A percentile compares a stretch with the other conserved stretches of the same genome.
Conservation (phyloP, 1,140 invertebrate genomes). For the Bicyclus anynana region DNA sequence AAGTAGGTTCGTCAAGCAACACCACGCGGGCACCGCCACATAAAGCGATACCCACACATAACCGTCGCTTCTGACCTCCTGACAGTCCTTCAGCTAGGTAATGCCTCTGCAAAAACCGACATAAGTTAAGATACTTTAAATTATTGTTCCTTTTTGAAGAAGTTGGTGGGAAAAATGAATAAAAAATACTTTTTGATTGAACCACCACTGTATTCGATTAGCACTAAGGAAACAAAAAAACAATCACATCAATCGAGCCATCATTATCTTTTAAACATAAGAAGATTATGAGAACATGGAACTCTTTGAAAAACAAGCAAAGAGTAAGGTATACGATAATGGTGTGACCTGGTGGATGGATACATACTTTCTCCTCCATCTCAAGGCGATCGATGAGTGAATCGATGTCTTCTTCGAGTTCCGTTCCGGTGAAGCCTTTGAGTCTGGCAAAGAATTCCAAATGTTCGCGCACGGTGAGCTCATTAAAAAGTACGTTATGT, state of each 20-base stretch:
- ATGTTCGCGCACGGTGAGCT: conserved; percentile 93
- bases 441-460: conserved; percentile 90
- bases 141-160: too few species aligned
- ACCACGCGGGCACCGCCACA: conserved; percentile 78
- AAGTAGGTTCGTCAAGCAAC: conserved; percentile 96
- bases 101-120: conserved; percentile 48
- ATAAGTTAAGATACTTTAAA: too few species aligned
- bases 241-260: too few species aligned
- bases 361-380: conserved; percentile 54
- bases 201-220: too few species aligned
- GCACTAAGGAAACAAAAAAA: too few species aligned
- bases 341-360: background rate
- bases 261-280: too few species aligned
- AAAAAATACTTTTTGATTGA: too few species aligned
- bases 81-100: conserved; percentile 76
- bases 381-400: conserved; percentile 55
- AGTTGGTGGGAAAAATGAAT: too few species aligned
- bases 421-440: conserved; percentile 81
- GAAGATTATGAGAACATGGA: background rate
- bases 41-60: conserved; percentile 77
- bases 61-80: conserved; percentile 77
- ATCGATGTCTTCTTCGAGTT: conserved; percentile 75
- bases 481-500: conserved; percentile 95
- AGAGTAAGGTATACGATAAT: background rate
- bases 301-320: background rate